Conservation (phyloP, 1,140 invertebrate genomes). For the Ostrea denselamellosa region DNA sequence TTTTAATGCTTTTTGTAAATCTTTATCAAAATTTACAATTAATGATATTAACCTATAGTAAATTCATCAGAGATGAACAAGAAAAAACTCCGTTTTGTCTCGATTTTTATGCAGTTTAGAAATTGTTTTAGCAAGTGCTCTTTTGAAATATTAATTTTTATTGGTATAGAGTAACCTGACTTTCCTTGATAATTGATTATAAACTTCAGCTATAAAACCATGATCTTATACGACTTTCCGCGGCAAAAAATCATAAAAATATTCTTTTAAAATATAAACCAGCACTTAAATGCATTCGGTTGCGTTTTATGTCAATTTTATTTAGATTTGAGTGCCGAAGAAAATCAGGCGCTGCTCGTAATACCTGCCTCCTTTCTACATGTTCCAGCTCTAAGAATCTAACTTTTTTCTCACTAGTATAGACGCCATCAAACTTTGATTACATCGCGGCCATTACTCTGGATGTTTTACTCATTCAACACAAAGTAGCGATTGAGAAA, state of each 20-base stretch:
- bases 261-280: slow-evolving; percentile 37
- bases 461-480: slow-evolving; percentile 34
- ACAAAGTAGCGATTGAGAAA: slow-evolving; percentile 39
- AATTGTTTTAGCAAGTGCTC: slow-evolving; percentile 39
- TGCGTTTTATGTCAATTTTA: slow-evolving; percentile 48
- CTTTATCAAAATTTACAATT: not conserved
- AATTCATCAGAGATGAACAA: not conserved
- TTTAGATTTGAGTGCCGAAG: slow-evolving; percentile 42
- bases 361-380: slow-evolving; percentile 36
- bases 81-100: not conserved
- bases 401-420: slow-evolving; percentile 1
- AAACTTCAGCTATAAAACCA: slow-evolving; percentile 33
- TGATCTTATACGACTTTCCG: slow-evolving; percentile 18
- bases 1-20: not conserved
- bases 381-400: slow-evolving; percentile 7
- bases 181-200: slow-evolving; percentile 37
- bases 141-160: slow-evolving; percentile 39
- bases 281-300: slow-evolving; percentile 39
- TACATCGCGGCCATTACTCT: slow-evolving; percentile 40
- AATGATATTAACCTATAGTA: not conserved
- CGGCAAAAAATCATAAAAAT: slow-evolving; percentile 40
- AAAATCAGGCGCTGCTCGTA: slow-evolving; percentile 2
- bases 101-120: slow-evolving; percentile 20
- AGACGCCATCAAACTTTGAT: slow-evolving; percentile 44
- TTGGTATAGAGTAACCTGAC: not conserved